A percentile compares a stretch with the other conserved stretches of the same genome.
phyloP scores from a whole-genome alignment of 23 tunicate species.

The Pegea sp. region DNA sequence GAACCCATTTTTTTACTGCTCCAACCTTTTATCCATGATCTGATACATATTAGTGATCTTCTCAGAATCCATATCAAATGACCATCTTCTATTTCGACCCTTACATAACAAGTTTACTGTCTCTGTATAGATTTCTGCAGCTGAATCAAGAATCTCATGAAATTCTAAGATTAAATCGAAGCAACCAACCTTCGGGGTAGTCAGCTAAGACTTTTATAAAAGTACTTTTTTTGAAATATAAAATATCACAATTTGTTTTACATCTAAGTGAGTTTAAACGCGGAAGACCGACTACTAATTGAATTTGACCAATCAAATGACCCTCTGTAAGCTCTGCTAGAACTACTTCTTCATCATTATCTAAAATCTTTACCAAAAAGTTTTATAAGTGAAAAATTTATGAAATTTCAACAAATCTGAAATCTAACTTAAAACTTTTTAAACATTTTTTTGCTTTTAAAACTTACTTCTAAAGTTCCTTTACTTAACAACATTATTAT shows the following conservation, averaged over 20 bases:
- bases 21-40: no score
- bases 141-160: no score
- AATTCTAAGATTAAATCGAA: no score
- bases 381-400: no score
- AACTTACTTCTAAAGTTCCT: slow-evolving; percentile 16
- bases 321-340: slow-evolving; percentile 11
- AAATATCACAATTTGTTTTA: slow-evolving; percentile 17
- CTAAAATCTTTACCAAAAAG: slow-evolving; percentile 9
- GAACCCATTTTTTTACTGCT: no score
- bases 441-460: background rate
- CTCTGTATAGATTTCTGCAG: no score
- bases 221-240: slow-evolving; percentile 10
- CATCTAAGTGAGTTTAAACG: slow-evolving; percentile 21
- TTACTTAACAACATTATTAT: slow-evolving; percentile 15
- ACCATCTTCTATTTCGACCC: no score
- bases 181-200: slow-evolving; percentile 42
- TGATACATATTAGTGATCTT: no score
- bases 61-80: no score
- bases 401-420: no score
- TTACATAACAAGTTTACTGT: no score
- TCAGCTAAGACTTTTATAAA: slow-evolving; percentile 14
- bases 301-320: slow-evolving; percentile 20
- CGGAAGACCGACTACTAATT: slow-evolving; percentile 18
- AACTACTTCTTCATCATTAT: slow-evolving; percentile 14
- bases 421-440: background rate